Percentiles rank a stretch among this genome's conserved stretches.
phyloP scores from a whole-genome alignment of 2,113 vertebrate species.

The Cyphomyrus plagiostoma region DNA sequence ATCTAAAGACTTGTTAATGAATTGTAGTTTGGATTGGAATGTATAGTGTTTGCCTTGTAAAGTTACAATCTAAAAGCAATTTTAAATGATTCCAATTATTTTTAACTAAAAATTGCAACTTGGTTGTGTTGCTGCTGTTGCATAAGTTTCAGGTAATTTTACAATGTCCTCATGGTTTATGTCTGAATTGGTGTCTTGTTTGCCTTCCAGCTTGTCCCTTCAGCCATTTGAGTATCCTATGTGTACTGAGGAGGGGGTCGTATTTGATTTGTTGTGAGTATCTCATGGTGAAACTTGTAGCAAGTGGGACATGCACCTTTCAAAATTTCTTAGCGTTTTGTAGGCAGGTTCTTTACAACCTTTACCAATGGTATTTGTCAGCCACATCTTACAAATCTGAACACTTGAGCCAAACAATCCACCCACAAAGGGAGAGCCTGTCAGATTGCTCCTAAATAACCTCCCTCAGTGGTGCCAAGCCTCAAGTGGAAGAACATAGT shows the following conservation, averaged over 20 bases:
- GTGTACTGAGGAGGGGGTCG: constrained; percentile 80
- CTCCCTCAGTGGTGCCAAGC: background rate
- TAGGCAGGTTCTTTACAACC: background rate
- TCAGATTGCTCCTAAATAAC: background rate
- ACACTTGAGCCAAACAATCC: background rate
- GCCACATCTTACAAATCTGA: background rate
- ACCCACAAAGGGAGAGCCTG: background rate
- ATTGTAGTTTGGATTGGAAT: background rate
- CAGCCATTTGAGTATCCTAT: constrained; percentile 93
- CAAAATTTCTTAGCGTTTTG: background rate
- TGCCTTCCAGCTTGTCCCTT: constrained; percentile 75
- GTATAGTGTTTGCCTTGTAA: background rate
- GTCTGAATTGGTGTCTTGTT: background rate
- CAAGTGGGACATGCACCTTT: background rate
- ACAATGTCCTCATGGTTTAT: background rate
- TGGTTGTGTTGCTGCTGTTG: background rate
- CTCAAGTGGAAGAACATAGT: background rate
- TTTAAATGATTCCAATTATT: background rate
- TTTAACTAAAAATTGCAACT: background rate
- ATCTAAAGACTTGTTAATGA: background rate
- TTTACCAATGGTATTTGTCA: background rate
- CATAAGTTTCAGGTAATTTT: background rate
- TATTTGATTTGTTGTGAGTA: constrained; percentile 92
- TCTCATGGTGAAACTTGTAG: background rate
- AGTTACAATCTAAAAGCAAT: background rate